A percentile compares a stretch with the other conserved stretches of the same genome.
Conservation (phyloP, 2,113 vertebrate species). For the Sapajus apella region DNA sequence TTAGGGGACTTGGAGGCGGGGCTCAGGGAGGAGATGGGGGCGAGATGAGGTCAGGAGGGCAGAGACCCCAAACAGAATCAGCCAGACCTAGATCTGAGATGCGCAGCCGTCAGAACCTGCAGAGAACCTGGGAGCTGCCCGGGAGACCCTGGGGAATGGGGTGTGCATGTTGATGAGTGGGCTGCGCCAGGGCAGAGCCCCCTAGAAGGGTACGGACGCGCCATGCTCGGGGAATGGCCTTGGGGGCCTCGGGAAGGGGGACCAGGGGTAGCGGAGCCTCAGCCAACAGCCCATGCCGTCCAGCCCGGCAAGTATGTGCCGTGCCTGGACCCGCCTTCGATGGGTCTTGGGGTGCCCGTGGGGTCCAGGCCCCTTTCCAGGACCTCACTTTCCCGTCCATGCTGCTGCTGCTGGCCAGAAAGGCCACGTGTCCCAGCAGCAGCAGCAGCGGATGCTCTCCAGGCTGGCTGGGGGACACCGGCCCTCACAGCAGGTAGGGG, state of each 20-base stretch:
- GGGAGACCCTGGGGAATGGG: neutral
- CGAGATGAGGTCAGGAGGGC: neutral
- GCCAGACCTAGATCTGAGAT: neutral
- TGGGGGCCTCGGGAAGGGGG: neutral
- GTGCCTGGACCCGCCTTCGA: neutral
- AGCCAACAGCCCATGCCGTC: neutral
- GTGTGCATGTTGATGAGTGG: neutral
- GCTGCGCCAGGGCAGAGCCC: neutral
- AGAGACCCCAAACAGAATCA: neutral
- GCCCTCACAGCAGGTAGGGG: no score
- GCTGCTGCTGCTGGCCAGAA: neutral
- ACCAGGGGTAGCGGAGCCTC: neutral
- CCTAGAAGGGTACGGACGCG: neutral
- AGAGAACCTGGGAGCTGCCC: neutral
- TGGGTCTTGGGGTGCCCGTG: accelerated
- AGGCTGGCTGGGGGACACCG: accelerated
- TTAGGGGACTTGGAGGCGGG: no score
- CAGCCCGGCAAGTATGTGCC: neutral
- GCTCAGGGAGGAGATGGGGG: neutral
- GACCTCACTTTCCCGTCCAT: neutral
- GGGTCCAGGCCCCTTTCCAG: accelerated
- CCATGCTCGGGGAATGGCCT: neutral
- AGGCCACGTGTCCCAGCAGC: neutral
- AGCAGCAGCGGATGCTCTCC: no score
- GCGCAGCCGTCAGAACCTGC: no score